Percentiles rank a stretch among this genome's conserved stretches.
Evolutionary conservation across 1,140 invertebrate species (phyloP).

Genomic region (Drosophila sturtevanti): DNA sequence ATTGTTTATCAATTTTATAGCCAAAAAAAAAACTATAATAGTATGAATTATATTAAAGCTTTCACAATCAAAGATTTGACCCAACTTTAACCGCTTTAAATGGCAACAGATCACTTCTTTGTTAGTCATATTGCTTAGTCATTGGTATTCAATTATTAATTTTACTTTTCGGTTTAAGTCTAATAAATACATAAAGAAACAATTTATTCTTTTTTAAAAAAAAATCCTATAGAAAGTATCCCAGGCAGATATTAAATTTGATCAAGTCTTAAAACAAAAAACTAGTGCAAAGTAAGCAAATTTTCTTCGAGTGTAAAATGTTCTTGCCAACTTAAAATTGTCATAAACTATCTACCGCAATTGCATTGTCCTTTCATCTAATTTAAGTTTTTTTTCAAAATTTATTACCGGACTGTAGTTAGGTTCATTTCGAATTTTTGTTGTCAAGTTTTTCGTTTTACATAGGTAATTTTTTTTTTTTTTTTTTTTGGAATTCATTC

Average conservation of each 20-base stretch:
- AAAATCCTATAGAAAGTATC: no score
- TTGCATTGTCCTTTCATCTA: conserved; percentile 4
- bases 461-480: conserved; percentile 10
- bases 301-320: not conserved
- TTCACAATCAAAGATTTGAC: not conserved
- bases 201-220: no score
- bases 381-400: not conserved
- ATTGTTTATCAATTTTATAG: not conserved
- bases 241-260: no score
- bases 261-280: no score
- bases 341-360: not conserved
- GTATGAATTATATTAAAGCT: not conserved
- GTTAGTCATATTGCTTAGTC: not conserved
- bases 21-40: not conserved
- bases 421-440: not conserved
- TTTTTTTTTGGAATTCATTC: conserved; percentile 55
- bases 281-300: no score
- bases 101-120: not conserved
- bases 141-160: not conserved
- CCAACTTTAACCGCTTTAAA: not conserved
- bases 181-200: no score
- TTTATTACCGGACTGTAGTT: conserved; percentile 8
- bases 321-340: not conserved
- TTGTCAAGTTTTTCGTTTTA: conserved; percentile 1
- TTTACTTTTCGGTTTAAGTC: not conserved